Evolutionary conservation across 2,797 vertebrate genomes (phyloP).

Genomic region (Xerus rutilus): DNA sequence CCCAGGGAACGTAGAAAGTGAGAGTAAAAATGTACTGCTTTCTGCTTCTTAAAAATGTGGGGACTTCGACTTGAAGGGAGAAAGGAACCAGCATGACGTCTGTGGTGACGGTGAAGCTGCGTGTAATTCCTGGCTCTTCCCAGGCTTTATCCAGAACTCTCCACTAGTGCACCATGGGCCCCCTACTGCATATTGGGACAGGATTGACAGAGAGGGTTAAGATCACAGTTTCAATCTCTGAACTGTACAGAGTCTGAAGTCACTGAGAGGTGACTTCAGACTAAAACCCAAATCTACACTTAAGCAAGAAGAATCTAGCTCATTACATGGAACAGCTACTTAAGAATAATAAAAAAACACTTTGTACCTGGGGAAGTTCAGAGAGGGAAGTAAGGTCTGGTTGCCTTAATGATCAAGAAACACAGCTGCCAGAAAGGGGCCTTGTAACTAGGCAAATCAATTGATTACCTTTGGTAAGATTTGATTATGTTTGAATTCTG

Average conservation of each 20-base stretch:
- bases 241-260: neutral
- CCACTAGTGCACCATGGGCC: neutral
- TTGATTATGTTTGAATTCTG: neutral
- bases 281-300: neutral
- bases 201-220: neutral
- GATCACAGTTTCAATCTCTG: neutral
- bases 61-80: neutral
- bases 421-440: neutral
- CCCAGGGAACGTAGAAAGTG: neutral
- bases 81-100: neutral
- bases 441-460: constrained; percentile 23
- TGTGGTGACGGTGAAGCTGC: neutral
- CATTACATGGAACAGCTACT: neutral
- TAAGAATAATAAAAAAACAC: neutral
- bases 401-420: constrained; percentile 40
- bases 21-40: neutral
- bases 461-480: neutral
- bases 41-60: neutral
- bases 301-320: neutral
- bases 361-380: neutral
- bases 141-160: neutral
- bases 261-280: neutral
- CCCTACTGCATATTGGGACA: neutral
- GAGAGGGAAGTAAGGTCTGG: neutral
- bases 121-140: neutral